Base-by-base conservation (phyloP, 2,888 invertebrate species). In the Helicoverpa assulta region DNA sequence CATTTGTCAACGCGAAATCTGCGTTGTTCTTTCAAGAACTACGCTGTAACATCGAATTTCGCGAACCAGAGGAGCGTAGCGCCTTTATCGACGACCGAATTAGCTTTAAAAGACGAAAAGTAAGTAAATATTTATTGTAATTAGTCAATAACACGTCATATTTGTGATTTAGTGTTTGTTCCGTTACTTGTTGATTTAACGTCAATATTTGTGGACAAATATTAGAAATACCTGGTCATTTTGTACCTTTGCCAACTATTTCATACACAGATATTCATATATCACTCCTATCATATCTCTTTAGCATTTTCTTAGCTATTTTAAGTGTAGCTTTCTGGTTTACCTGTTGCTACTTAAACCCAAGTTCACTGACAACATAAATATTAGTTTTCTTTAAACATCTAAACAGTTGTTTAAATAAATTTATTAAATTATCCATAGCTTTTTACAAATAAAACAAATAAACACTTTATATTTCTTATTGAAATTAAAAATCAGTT, bases 61-160 rank as follows among this genome's bases (percentile, higher is more conserved):
- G 89, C 90, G 61, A 93, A 92, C 84, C 85, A 86, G 55, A 91
- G 82, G 69, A 89, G 84, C 68, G 81, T 89, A 69, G 87, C 90
- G 26, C 93, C 92, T 33, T 78, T 95, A 61, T 94, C 94, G n/a
- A 94, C 95, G 0, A 91, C 91, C 0, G 88, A 90, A 73, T 86
- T 88, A 37, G 91, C 91, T 19, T 82, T 92, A 59, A 91, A 93
- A 70, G 92, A 93, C 5, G 94, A 95, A 76, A 95, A 93, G 95
- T 95, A 85, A 93, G 94, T 93, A 26, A 10, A 37, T 59, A 65
- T 62, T 70, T 43, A 0, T 3, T 8, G 0, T 56, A 14, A 0
- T 65, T 53, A 29, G 21, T 18, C 18, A 21, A 6, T 1, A 21
- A 10, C 8, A 55, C 10, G 26, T n/a, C 50, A 51, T 50, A 3